Percentiles rank a stretch among this genome's conserved stretches.
phyloP scores from a whole-genome alignment of 2,888 invertebrate species.

The Callinectes sapidus region DNA sequence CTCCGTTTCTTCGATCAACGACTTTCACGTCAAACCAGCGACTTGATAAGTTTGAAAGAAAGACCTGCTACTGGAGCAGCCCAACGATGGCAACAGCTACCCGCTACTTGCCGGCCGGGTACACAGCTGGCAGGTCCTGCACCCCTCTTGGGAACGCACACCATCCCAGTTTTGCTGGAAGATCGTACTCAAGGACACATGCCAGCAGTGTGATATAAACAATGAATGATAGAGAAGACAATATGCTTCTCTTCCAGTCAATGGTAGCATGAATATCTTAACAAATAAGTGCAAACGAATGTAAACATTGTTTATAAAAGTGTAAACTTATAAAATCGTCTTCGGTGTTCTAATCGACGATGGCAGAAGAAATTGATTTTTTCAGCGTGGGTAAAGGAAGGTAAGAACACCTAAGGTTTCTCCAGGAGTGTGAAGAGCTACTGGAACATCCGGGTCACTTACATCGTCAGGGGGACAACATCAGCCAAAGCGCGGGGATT shows the following conservation, averaged over 20 bases:
- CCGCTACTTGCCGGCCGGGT: background rate
- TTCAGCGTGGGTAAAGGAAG: background rate
- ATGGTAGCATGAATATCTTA: background rate
- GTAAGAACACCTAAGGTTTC: background rate
- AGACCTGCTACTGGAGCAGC: background rate
- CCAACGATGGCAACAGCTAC: slow-evolving; percentile 3
- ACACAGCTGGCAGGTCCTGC: background rate
- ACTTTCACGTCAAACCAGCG: background rate
- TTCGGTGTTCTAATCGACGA: background rate
- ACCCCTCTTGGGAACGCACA: background rate
- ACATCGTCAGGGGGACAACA: background rate
- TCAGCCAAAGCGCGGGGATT: background rate
- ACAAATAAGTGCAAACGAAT: background rate
- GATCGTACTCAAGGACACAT: background rate
- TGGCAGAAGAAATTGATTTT: background rate
- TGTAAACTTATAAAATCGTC: background rate
- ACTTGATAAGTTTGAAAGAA: background rate
- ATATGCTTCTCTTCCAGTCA: background rate
- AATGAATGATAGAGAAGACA: background rate
- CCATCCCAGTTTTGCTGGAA: background rate
- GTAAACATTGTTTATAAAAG: no score
- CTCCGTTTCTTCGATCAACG: background rate
- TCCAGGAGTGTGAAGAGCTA: background rate
- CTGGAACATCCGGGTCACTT: background rate
- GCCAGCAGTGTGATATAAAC: background rate